phyloP scores from a whole-genome alignment of 1,140 invertebrate genomes.

The Zelostemma sp. region DNA sequence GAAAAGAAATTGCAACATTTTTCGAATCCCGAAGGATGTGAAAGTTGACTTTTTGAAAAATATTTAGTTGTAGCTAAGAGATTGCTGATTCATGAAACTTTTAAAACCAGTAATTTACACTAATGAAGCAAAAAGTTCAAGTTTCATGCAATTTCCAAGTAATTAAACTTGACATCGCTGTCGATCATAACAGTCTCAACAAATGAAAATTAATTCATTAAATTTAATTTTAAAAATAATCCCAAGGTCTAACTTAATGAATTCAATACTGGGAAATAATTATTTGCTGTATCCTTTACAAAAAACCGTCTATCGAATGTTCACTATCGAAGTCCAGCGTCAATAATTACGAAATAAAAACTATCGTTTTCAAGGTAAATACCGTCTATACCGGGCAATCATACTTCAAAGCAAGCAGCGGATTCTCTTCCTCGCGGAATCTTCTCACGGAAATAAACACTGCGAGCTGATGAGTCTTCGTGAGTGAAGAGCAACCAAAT shows the following conservation, averaged over 20 bases:
- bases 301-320: constrained; percentile 3
- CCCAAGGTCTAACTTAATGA: too few relatives aligned
- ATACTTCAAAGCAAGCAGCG: constrained; percentile 20
- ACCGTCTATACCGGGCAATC: constrained; percentile 21
- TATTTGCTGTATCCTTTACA: constrained; percentile 4
- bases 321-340: constrained; percentile 32
- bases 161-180: neutral
- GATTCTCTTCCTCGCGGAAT: constrained; percentile 24
- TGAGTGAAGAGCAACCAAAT: constrained; percentile 35
- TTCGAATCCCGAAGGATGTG: too few relatives aligned
- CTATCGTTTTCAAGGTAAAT: constrained; percentile 26
- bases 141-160: neutral
- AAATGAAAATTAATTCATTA: too few relatives aligned
- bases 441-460: constrained; percentile 25
- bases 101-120: too few relatives aligned
- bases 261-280: constrained; percentile 18
- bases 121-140: too few relatives aligned
- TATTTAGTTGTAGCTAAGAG: too few relatives aligned
- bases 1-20: too few relatives aligned
- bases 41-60: too few relatives aligned
- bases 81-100: too few relatives aligned
- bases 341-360: constrained; percentile 27
- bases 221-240: too few relatives aligned
- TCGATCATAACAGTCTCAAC: too few relatives aligned
- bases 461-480: constrained; percentile 24